phyloP scores from a whole-genome alignment of 2,888 invertebrate species.

The Ectemnius continuus region DNA sequence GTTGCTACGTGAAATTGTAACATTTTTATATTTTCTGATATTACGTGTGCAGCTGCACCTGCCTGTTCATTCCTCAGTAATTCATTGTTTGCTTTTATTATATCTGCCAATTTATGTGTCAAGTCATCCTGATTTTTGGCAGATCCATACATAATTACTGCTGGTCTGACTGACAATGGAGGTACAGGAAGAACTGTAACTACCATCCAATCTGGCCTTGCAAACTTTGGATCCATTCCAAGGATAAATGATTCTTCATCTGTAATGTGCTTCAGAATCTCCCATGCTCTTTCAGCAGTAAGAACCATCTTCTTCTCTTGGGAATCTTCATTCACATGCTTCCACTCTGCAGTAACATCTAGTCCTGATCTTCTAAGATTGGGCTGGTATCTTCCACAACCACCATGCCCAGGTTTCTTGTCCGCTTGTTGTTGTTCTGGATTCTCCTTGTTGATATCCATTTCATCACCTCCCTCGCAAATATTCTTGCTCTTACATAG shows the following conservation, averaged over 20 bases:
- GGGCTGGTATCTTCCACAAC: slow-evolving; percentile 99
- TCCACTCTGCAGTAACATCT: slow-evolving; percentile 98
- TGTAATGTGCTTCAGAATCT: slow-evolving; percentile 96
- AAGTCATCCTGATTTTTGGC: slow-evolving; percentile 99
- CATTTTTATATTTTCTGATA: slow-evolving; percentile 98
- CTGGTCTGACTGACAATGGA: slow-evolving; percentile 96
- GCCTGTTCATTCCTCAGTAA: slow-evolving; percentile 95
- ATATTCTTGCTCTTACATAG: slow-evolving; percentile 98
- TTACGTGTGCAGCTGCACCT: slow-evolving; percentile 98
- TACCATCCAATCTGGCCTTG: slow-evolving; percentile 99
- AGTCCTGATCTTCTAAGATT: slow-evolving; percentile 92
- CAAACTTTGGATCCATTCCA: slow-evolving; percentile 97
- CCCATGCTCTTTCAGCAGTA: slow-evolving; percentile 97
- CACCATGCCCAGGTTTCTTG: slow-evolving; percentile 90
- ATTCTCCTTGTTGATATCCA: slow-evolving; percentile 92
- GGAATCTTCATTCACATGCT: slow-evolving; percentile 98
- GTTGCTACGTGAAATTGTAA: slow-evolving; percentile 99
- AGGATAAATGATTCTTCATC: slow-evolving; percentile 98
- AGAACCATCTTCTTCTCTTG: slow-evolving; percentile 97
- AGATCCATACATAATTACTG: slow-evolving; percentile 99
- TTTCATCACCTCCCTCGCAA: slow-evolving; percentile 99
- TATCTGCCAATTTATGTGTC: slow-evolving; percentile 98
- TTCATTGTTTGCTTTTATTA: slow-evolving; percentile 99
- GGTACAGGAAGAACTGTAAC: slow-evolving; percentile 98
- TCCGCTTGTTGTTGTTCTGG: slow-evolving; percentile 79